Base-by-base conservation (phyloP, 2,113 vertebrate genomes). In the Syrmaticus mikado region DNA sequence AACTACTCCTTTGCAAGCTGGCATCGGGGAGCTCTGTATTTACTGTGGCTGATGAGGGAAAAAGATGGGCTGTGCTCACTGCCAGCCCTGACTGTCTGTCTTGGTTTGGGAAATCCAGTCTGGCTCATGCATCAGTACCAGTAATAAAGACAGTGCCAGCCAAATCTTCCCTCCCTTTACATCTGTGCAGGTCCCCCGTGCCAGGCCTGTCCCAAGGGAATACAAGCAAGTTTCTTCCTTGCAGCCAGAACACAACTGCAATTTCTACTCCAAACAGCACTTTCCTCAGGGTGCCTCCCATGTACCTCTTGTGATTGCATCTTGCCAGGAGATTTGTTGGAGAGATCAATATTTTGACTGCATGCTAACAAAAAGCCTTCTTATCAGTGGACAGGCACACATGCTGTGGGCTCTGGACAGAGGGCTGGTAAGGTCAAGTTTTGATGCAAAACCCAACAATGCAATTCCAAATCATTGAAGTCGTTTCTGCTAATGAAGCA, bases 41-140 rank as follows among this genome's bases (percentile, higher is more conserved):
- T 93, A 90, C 75, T 95, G 86, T 78, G 86, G 86, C 77, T 94
- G 80, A 81, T 92, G 90, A 96, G 77, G 57, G 76, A 78, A 94
- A 91, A 96, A 96, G 93, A 96, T 88, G 96, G 85, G 93, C 89
- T 95, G 62, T 4, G 53, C 88, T 93, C 77, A 75, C 1, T 87
- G 92, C 96, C 94, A 95, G 87, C 86, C 93, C 82, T 3, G 4
- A 50, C 89, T 94, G 94, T 87, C 87, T 95, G 70, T 68, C 94
- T 95, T 91, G 82, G 89, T 89, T 79, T 72, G 81, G 87, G 84
- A 95, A 96, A 93, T 65, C 78, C 89, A 93, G 84, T 40, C 86
- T 94, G 95, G 90, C 95, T 96, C 73, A 88, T 8, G 62, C 86
- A 88, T 68, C 94, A 79, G 61, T 66, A 96, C 70, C 92, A 93